Conservation (phyloP, 1,140 invertebrate genomes). For the Orchestia grillus region DNA sequence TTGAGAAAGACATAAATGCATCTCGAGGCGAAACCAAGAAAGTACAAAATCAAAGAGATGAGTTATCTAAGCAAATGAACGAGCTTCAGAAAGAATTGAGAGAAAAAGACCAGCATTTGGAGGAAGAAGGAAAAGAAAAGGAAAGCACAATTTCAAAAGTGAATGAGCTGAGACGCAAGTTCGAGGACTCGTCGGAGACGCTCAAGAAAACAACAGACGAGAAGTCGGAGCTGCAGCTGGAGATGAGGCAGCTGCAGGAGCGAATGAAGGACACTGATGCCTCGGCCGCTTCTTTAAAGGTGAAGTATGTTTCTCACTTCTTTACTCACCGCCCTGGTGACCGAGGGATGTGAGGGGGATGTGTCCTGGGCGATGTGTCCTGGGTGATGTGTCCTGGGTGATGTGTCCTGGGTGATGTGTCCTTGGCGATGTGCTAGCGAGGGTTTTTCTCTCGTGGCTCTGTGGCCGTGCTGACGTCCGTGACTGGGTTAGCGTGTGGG, state of each 20-base stretch:
- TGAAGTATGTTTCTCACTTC: neutral
- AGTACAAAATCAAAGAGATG: neutral
- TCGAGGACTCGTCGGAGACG: neutral
- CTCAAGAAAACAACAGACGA: neutral
- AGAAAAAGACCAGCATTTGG: neutral
- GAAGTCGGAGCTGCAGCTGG: neutral
- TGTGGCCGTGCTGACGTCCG: too few relatives aligned
- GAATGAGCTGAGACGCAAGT: neutral
- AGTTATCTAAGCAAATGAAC: neutral
- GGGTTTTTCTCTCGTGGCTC: too few relatives aligned
- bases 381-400: neutral
- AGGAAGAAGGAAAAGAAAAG: neutral
- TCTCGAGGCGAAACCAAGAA: neutral
- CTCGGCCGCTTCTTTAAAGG: neutral
- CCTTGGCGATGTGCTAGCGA: too few relatives aligned
- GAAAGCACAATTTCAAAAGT: neutral
- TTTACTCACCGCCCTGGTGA: neutral
- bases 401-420: neutral
- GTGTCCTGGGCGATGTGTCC: too few relatives aligned
- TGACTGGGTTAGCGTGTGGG: neutral
- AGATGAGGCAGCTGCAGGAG: neutral
- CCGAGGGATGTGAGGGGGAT: neutral
- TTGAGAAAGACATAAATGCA: neutral
- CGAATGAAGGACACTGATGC: neutral
- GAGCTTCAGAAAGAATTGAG: neutral